Evolutionary conservation across 2,888 invertebrate species (phyloP).

Genomic region (Parascotia fuliginaria): DNA sequence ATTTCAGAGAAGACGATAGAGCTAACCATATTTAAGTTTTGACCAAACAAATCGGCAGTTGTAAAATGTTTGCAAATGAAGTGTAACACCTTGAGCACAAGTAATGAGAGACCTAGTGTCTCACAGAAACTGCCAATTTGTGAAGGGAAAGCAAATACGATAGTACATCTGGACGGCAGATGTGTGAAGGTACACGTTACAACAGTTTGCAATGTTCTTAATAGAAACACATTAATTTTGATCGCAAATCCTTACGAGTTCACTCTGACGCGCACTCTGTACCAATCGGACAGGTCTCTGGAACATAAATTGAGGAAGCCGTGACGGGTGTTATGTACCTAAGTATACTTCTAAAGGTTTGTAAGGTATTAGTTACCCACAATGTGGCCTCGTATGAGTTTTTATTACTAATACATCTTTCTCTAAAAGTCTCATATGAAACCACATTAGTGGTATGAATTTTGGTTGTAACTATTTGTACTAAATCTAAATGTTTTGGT

Average conservation of each 20-base stretch:
- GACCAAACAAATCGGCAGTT: slow-evolving; percentile 78
- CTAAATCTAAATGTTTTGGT: slow-evolving; percentile 46
- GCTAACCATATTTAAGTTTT: slow-evolving; percentile 56
- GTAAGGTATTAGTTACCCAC: slow-evolving; percentile 29
- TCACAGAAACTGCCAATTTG: slow-evolving; percentile 78
- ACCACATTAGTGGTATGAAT: slow-evolving; percentile 42
- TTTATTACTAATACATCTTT: background rate
- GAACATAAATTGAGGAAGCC: slow-evolving; percentile 82
- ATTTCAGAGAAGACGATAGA: slow-evolving; percentile 64
- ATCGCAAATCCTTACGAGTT: slow-evolving; percentile 91
- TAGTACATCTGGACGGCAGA: slow-evolving; percentile 83
- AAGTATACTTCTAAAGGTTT: slow-evolving; percentile 45
- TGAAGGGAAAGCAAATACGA: slow-evolving; percentile 74
- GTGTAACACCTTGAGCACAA: slow-evolving; percentile 28
- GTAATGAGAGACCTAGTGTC: slow-evolving; percentile 36
- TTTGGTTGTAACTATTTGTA: slow-evolving; percentile 40
- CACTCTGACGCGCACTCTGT: slow-evolving; percentile 94
- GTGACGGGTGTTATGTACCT: slow-evolving; percentile 73
- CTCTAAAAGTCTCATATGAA: slow-evolving; percentile 18
- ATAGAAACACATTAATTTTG: slow-evolving; percentile 81
- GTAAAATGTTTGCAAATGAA: slow-evolving; percentile 38
- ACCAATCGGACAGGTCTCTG: slow-evolving; percentile 91
- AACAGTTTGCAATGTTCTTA: slow-evolving; percentile 79
- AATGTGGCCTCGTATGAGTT: slow-evolving; percentile 33
- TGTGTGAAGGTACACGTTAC: slow-evolving; percentile 82